Evolutionary conservation across 2,113 vertebrate species (phyloP).

Genomic region (Festucalex cinctus): DNA sequence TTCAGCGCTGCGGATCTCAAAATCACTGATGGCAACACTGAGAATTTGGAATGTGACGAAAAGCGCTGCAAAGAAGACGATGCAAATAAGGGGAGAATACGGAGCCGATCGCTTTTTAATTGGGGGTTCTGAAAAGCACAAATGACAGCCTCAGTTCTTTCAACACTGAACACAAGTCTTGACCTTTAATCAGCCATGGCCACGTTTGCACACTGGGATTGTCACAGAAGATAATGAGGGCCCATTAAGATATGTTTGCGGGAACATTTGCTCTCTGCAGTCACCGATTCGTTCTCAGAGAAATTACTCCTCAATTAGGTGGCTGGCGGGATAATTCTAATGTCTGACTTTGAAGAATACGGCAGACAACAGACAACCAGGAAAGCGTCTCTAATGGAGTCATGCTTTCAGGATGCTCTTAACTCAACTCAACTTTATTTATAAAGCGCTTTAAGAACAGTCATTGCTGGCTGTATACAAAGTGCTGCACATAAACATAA

Average conservation of each 20-base stretch:
- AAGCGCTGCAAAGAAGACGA: background rate
- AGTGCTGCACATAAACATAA: too few species aligned
- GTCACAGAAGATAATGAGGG: conserved; percentile 57
- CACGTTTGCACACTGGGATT: conserved; percentile 7
- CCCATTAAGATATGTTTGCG: conserved; percentile 54
- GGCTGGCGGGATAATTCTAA: conserved; percentile 24
- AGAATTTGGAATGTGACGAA: background rate
- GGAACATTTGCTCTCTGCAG: conserved; percentile 44
- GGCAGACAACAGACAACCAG: conserved; percentile 4
- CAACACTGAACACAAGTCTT: conserved; percentile 42
- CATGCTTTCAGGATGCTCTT: conserved; percentile 25
- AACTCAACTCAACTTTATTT: background rate
- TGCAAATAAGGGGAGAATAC: background rate
- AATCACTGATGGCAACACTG: background rate
- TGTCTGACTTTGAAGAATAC: conserved; percentile 10
- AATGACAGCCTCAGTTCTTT: conserved; percentile 10
- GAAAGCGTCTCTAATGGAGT: conserved; percentile 28
- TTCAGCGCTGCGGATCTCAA: background rate
- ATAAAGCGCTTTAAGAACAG: too few species aligned
- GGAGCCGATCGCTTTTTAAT: conserved; percentile 18
- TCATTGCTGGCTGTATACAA: too few species aligned
- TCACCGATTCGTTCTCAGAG: conserved; percentile 38
- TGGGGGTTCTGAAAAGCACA: conserved; percentile 13
- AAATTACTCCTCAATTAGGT: conserved; percentile 34
- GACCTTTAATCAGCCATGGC: conserved; percentile 56